These are phyloP conservation scores for Eupithecia abbreviata DNA, from an alignment of 2,888 invertebrate genomes.

Conservation along the genomic window DNA sequence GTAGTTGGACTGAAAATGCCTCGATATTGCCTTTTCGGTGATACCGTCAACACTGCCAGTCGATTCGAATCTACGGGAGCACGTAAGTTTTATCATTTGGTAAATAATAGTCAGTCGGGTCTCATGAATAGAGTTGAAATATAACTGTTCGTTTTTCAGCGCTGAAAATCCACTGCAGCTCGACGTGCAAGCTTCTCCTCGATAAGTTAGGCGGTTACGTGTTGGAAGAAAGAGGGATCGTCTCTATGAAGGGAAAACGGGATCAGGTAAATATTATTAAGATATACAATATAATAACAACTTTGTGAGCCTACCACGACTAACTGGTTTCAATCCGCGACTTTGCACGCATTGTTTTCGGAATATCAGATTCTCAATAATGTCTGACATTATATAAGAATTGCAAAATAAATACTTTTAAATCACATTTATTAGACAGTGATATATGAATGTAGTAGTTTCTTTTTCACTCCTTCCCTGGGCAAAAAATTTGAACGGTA, in stretches of 20 bases:
- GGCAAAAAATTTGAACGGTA: too few species aligned
- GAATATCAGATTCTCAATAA: too few species aligned
- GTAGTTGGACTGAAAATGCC: conserved; percentile 97
- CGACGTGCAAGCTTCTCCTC: conserved; percentile 87
- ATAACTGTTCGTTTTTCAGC: conserved; percentile 71
- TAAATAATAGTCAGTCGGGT: background rate
- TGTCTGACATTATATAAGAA: too few species aligned
- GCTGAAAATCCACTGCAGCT: conserved; percentile 92
- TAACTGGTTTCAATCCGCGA: too few species aligned
- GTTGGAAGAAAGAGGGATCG: conserved; percentile 89
- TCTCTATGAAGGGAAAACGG: conserved; percentile 93
- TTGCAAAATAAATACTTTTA: too few species aligned
- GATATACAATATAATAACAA: too few species aligned
- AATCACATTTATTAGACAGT: too few species aligned
- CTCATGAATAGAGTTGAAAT: background rate
- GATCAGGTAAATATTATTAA: conserved; percentile 77
- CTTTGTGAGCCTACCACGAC: too few species aligned
- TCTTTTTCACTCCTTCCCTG: too few species aligned
- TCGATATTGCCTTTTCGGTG: conserved; percentile 95
- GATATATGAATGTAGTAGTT: too few species aligned
- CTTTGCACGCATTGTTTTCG: too few species aligned
- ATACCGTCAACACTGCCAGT: conserved; percentile 96
- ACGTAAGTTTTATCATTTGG: conserved; percentile 79
- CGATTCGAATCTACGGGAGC: conserved; percentile 93
- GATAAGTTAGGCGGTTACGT: conserved; percentile 90